Base-by-base conservation (phyloP, 2,113 vertebrate genomes). In the Theristicus caerulescens region DNA sequence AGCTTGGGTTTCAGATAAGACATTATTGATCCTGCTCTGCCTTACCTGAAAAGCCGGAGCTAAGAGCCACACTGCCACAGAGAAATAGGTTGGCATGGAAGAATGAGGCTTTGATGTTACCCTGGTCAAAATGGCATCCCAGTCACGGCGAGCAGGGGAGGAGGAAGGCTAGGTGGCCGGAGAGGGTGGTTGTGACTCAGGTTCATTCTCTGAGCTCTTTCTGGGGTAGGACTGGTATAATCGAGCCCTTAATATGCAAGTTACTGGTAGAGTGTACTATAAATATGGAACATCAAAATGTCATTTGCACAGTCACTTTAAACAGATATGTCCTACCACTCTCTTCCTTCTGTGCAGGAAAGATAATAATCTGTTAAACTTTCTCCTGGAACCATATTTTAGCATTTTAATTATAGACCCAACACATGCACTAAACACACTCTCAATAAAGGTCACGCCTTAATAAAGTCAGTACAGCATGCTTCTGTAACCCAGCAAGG, bases 331-430 rank as follows among this genome's bases (percentile, higher is more conserved):
- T 80, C 82, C 54, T 88, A 93, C 79, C 31, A 26, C 66, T 88
- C 70, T 70, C n/a, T 94, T 86, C 87, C 65, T 67, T 95, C 79
- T 86, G 71, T 42, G 13, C 54, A 61, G 77, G 51, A 95, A 97
- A 95, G 70, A 65, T 91, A 98, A 96, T 97, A 96, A 97, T 96
- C 96, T 86, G 64, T 78, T 94, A 80, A 84, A 82, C 92, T 96
- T 97, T 97, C 95, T 97, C 70, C 94, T 79, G 86, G 84, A 96
- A 93, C 78, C 61, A 57, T 92, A 96, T 95, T 97, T 98, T 97
- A 96, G 92, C 90, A 95, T 97, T 96, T 97, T 98, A 98, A 98
- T 98, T 96, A 94, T 79, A 86, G 89, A 86, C 54, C 90, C 55
- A 96, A 88, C 91, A 91, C 80, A 87, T 74, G 82, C 94, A 92